Conservation (phyloP, 1,140 invertebrate species). For the Bombus cullumanus region DNA sequence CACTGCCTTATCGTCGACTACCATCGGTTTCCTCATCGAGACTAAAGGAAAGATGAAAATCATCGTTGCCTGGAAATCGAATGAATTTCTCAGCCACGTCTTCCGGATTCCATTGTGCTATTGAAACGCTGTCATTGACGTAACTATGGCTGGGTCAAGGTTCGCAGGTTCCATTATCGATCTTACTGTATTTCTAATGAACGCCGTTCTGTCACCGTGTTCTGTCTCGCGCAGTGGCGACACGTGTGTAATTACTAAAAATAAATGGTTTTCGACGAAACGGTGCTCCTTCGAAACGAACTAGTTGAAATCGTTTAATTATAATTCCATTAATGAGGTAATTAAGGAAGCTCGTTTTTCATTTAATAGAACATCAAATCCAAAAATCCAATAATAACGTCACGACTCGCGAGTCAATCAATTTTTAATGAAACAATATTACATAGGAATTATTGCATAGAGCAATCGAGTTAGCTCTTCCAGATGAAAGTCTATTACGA, state of each 20-base stretch:
- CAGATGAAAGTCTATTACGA: too few relatives aligned
- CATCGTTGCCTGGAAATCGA: neutral
- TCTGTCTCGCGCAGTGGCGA: too few relatives aligned
- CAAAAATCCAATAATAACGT: constrained; percentile 6
- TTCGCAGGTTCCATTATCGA: neutral
- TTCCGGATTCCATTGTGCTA: neutral
- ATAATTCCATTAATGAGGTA: constrained; percentile 3
- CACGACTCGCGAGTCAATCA: too few relatives aligned
- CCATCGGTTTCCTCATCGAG: neutral
- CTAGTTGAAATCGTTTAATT: neutral
- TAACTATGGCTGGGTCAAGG: neutral
- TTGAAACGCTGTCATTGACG: neutral
- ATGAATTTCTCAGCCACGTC: neutral
- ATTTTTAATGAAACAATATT: too few relatives aligned
- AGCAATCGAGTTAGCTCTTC: too few relatives aligned
- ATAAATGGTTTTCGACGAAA: neutral
- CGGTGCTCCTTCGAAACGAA: neutral
- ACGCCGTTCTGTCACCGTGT: neutral
- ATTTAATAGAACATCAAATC: neutral
- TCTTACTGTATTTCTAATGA: constrained; percentile 40
- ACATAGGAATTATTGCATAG: too few relatives aligned
- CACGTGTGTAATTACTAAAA: neutral
- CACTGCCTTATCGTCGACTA: neutral
- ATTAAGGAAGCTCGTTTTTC: constrained; percentile 15
- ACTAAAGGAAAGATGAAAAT: neutral